Evolutionary conservation across 2,888 invertebrate species (phyloP).

Genomic region (Drosophila limbata): DNA sequence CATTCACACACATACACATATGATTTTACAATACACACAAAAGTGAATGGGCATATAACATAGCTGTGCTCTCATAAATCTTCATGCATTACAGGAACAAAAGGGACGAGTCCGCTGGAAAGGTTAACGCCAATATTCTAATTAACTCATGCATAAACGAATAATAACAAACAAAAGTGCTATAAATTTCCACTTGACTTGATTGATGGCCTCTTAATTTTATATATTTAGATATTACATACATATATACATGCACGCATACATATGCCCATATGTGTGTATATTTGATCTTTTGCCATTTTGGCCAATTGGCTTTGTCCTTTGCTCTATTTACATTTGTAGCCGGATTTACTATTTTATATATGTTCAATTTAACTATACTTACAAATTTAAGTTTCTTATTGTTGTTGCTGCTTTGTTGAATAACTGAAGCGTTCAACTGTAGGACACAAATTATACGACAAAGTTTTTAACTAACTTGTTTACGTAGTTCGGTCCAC

Average conservation of each 20-base stretch:
- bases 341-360: slow-evolving; percentile 4
- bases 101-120: slow-evolving; percentile 56
- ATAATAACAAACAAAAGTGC: slow-evolving; percentile 82
- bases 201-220: slow-evolving; percentile 71
- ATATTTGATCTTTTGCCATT: slow-evolving; percentile 39
- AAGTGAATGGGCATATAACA: slow-evolving; percentile 1
- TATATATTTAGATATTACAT: slow-evolving; percentile 30
- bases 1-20: slow-evolving; percentile 29
- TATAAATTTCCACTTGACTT: slow-evolving; percentile 82
- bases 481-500: slow-evolving; percentile 24
- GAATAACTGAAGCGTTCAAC: slow-evolving; percentile 18
- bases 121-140: slow-evolving; percentile 79
- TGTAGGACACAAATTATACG: slow-evolving; percentile 27
- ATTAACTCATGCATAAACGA: slow-evolving; percentile 81
- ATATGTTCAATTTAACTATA: slow-evolving; percentile 18
- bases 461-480: slow-evolving; percentile 25
- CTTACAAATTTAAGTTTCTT: slow-evolving; percentile 10
- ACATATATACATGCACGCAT: slow-evolving; percentile 4
- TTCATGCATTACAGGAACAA: slow-evolving; percentile 65
- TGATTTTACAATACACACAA: background rate
- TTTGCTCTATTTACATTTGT: slow-evolving; percentile 16
- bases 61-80: slow-evolving; percentile 60
- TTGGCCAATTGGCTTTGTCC: slow-evolving; percentile 33
- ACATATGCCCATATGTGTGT: background rate
- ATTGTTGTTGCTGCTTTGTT: background rate